These are phyloP conservation scores for Spicauda simplicius DNA, from an alignment of 2,888 invertebrate genomes.

Conservation along the genomic window DNA sequence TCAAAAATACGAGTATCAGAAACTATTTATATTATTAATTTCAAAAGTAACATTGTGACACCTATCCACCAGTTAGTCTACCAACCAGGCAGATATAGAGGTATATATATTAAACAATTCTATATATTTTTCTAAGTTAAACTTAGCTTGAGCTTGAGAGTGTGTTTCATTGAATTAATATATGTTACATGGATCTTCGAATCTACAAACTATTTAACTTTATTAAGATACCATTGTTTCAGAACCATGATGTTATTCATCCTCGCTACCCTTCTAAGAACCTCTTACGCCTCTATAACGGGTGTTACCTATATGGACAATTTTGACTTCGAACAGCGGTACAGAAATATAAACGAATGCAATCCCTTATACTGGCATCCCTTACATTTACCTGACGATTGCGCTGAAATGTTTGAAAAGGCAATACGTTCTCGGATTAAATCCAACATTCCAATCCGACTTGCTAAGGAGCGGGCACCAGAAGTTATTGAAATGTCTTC, in stretches of 20 bases:
- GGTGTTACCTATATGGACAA: conserved; percentile 73
- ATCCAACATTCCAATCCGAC: conserved; percentile 47
- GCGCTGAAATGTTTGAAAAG: conserved; percentile 61
- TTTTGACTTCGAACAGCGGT: conserved; percentile 67
- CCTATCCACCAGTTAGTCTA: no score
- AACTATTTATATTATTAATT: no score
- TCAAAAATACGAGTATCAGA: no score
- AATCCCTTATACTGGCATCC: conserved; percentile 75
- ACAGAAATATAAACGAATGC: conserved; percentile 65
- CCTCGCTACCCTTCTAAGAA: conserved; percentile 38
- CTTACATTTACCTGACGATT: conserved; percentile 67
- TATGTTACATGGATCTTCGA: no score
- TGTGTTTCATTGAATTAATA: no score
- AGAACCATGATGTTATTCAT: conserved; percentile 13
- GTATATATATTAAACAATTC: no score
- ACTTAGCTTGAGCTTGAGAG: no score
- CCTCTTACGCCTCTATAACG: conserved; percentile 57
- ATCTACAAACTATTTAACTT: no score
- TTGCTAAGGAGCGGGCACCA: conserved; percentile 48
- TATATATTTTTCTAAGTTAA: no score
- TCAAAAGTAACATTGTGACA: no score
- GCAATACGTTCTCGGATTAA: conserved; percentile 57
- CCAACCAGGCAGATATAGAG: no score
- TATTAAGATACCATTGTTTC: not conserved
- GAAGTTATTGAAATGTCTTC: conserved; percentile 18